Evolutionary conservation across 2,797 vertebrate genomes (phyloP).

Genomic region (Steatocranus sp.): DNA sequence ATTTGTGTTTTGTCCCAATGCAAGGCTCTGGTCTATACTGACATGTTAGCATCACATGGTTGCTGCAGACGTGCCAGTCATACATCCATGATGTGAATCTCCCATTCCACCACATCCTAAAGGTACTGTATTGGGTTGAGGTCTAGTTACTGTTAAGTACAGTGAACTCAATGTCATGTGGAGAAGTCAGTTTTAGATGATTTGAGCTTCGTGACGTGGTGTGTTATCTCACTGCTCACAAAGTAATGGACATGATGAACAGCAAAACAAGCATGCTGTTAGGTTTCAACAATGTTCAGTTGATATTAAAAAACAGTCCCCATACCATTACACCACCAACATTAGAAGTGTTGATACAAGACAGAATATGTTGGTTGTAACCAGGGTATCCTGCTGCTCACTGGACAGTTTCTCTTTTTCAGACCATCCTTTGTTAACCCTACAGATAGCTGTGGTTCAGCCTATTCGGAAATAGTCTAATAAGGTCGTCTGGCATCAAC

Average conservation of each 20-base stretch:
- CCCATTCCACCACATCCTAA: neutral
- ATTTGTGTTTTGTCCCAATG: neutral
- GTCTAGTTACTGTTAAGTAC: neutral
- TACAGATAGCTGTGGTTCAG: neutral
- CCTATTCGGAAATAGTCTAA: neutral
- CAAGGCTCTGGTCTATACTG: neutral
- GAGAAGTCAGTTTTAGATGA: neutral
- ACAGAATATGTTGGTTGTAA: neutral
- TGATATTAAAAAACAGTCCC: neutral
- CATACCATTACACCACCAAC: neutral
- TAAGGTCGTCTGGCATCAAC: neutral
- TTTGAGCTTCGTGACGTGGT: fast-evolving
- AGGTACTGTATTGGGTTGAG: neutral
- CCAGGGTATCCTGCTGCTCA: neutral
- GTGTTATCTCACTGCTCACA: neutral
- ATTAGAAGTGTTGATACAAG: neutral
- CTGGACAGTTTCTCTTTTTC: neutral
- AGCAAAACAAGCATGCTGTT: neutral
- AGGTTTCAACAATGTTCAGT: fast-evolving
- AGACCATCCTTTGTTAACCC: neutral
- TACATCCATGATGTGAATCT: neutral
- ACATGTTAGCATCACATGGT: neutral
- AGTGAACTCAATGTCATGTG: neutral
- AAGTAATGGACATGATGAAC: neutral
- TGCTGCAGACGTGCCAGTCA: neutral